A percentile compares a stretch with the other conserved stretches of the same genome.
These are phyloP conservation scores for Pheosia tremula DNA, from an alignment of 2,888 invertebrate species.

Conservation along the genomic window DNA sequence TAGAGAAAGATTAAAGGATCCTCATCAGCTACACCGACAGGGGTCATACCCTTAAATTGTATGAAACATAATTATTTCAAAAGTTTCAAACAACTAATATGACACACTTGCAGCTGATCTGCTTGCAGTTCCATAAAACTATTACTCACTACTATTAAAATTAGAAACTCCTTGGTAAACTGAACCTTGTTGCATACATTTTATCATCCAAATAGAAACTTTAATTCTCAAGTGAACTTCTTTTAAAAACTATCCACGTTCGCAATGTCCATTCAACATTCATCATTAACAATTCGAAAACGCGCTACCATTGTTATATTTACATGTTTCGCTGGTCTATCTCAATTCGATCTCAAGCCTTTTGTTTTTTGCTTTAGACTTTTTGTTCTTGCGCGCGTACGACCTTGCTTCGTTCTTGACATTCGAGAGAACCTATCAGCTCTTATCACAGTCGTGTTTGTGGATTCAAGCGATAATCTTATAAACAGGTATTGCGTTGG, in stretches of 20 bases:
- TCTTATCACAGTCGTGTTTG: slow-evolving; percentile 11
- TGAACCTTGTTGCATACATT: background rate
- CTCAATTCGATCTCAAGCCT: slow-evolving; percentile 28
- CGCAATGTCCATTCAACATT: slow-evolving; percentile 9
- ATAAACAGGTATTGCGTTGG: background rate
- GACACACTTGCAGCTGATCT: too few species aligned
- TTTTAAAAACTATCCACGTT: slow-evolving; percentile 20
- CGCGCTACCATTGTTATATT: slow-evolving; percentile 26
- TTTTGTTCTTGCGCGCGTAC: slow-evolving; percentile 38
- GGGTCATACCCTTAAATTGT: too few species aligned
- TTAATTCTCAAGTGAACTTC: slow-evolving; percentile 10
- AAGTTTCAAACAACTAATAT: too few species aligned
- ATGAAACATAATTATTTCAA: too few species aligned
- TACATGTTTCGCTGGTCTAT: slow-evolving; percentile 30
- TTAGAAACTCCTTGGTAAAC: too few species aligned
- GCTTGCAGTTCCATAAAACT: too few species aligned
- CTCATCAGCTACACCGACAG: too few species aligned
- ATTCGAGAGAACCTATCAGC: slow-evolving; percentile 39
- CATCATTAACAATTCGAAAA: slow-evolving; percentile 25
- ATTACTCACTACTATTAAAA: too few species aligned
- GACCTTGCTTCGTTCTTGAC: slow-evolving; percentile 55
- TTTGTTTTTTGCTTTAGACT: slow-evolving; percentile 25
- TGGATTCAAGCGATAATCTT: slow-evolving; percentile 9
- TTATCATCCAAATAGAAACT: background rate
- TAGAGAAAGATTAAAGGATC: too few species aligned